These are phyloP conservation scores for Actenoides hombroni DNA, from an alignment of 2,113 vertebrate genomes.

Conservation along the genomic window DNA sequence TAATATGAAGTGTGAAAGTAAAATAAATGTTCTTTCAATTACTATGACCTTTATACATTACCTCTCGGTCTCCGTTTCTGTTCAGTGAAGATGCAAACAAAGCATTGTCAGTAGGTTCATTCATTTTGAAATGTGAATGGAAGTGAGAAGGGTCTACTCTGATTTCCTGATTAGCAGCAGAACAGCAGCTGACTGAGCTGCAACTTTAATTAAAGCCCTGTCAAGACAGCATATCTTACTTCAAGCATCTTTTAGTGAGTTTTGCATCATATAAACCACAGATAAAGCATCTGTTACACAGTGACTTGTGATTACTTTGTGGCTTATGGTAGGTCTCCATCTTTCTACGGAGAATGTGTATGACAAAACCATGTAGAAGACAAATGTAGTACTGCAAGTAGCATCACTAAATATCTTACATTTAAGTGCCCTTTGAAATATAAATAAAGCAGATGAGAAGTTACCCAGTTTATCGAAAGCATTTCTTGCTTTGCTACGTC, in stretches of 20 bases:
- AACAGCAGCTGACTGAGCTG: background rate
- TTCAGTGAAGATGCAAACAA: background rate
- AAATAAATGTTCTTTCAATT: background rate
- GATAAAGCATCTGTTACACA: background rate
- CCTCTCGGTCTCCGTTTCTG: background rate
- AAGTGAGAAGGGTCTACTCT: background rate
- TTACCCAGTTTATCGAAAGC: background rate
- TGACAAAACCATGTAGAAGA: background rate
- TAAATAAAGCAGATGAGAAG: background rate
- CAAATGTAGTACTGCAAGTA: background rate
- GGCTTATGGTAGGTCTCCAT: background rate
- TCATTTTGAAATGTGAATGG: constrained; percentile 13
- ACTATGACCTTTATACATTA: background rate
- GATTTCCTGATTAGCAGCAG: background rate
- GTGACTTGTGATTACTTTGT: background rate
- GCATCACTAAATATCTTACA: background rate
- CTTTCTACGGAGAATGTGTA: background rate
- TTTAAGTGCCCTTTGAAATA: background rate
- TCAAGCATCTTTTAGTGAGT: background rate
- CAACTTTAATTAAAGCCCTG: background rate
- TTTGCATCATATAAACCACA: background rate
- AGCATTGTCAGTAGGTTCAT: background rate
- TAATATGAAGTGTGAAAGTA: background rate
- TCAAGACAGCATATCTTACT: background rate
- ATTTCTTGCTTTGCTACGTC: background rate